Conservation (phyloP, 2,888 invertebrate species). For the Subacronicta megacephala region DNA sequence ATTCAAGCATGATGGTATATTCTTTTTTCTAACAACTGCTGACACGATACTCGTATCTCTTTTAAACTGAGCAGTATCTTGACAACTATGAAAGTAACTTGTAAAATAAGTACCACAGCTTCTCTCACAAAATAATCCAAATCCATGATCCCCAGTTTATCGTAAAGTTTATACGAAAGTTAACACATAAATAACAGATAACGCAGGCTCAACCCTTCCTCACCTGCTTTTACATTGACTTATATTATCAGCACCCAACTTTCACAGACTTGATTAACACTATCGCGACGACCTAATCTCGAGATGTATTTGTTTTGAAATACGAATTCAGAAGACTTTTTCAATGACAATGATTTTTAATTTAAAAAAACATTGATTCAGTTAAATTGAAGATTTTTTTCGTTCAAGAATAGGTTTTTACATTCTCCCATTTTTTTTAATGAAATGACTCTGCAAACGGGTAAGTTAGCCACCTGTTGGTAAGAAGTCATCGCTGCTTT, state of each 20-base stretch:
- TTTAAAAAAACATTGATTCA: too few relatives aligned
- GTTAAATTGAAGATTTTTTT: too few relatives aligned
- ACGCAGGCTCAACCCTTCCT: conserved; percentile 18
- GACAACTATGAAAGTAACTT: background rate
- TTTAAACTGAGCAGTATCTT: background rate
- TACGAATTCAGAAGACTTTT: conserved; percentile 13
- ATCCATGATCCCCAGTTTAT: conserved; percentile 26
- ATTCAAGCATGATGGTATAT: too few relatives aligned
- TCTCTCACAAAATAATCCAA: too few relatives aligned
- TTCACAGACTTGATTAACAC: conserved; percentile 11
- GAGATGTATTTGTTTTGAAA: conserved; percentile 29
- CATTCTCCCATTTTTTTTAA: too few relatives aligned
- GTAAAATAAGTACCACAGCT: background rate
- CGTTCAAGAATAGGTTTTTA: too few relatives aligned
- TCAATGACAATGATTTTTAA: too few relatives aligned
- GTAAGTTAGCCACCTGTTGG: too few relatives aligned
- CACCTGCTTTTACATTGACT: conserved; percentile 34
- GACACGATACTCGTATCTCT: too few relatives aligned
- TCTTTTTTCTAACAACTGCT: too few relatives aligned
- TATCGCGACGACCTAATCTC: conserved; percentile 18
- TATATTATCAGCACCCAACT: conserved; percentile 23
- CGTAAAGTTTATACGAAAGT: conserved; percentile 24
- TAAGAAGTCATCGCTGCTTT: too few relatives aligned
- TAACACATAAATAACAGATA: conserved; percentile 40
- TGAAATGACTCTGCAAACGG: too few relatives aligned